phyloP scores from a whole-genome alignment of 2,113 vertebrate genomes.

The Hippocampus barbouri region DNA sequence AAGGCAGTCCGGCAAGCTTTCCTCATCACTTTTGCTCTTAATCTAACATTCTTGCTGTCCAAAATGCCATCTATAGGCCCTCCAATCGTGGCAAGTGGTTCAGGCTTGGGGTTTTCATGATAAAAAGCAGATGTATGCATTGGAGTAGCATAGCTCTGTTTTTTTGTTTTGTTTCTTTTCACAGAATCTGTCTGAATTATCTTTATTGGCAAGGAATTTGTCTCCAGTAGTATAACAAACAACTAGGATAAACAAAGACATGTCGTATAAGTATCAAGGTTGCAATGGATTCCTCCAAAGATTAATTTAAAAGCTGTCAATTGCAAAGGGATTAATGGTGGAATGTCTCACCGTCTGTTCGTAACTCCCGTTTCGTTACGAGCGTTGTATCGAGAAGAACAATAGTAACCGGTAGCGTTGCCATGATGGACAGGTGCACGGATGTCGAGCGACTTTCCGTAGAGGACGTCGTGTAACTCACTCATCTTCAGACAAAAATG shows the following conservation, averaged over 20 bases:
- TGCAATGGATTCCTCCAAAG: not conserved
- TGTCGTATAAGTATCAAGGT: no score
- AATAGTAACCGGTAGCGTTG: no score
- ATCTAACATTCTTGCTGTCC: conserved; percentile 3
- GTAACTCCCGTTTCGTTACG: no score
- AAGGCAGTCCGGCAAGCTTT: conserved; percentile 40
- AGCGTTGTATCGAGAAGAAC: no score
- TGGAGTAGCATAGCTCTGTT: not conserved
- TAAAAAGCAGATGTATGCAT: conserved; percentile 1
- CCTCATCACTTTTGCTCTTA: conserved; percentile 33
- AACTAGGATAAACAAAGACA: no score
- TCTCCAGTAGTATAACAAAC: no score
- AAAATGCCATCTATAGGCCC: conserved; percentile 4
- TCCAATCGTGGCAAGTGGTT: not conserved
- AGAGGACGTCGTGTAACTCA: no score
- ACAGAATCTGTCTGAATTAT: no score
- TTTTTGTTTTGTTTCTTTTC: not conserved
- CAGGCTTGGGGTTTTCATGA: not conserved
- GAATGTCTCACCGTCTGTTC: not conserved
- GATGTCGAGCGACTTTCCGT: no score
- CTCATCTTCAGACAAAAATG: no score
- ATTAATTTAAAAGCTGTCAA: not conserved
- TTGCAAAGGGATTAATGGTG: not conserved
- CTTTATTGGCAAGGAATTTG: no score
- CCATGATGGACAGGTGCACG: no score